A percentile compares a stretch with the other conserved stretches of the same genome.
Conservation (phyloP, 2,113 vertebrate species). For the Rhombomys opimus region DNA sequence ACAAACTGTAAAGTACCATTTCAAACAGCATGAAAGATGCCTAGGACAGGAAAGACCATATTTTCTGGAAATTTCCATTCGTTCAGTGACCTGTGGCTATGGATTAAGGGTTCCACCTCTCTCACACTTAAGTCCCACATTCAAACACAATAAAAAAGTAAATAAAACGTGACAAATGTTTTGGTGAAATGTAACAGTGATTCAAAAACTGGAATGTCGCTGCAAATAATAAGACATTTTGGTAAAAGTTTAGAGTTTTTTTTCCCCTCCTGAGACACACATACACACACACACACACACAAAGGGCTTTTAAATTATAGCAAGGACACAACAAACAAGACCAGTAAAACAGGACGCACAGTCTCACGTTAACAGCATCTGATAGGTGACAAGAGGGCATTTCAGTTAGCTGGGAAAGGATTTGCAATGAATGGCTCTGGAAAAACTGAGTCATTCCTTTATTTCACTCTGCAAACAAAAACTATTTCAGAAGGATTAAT, state of each 20-base stretch:
- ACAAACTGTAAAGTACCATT: not conserved
- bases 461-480: not conserved
- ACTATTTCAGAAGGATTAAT: not conserved
- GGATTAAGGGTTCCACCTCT: not conserved
- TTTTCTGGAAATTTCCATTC: not conserved
- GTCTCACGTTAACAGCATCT: not conserved
- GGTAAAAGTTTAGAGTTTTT: not conserved
- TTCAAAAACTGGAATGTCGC: not conserved
- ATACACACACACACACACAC: too few relatives aligned
- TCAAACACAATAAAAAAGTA: too few relatives aligned
- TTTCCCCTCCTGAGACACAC: too few relatives aligned
- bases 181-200: conserved; percentile 30
- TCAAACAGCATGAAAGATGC: not conserved
- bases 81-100: not conserved
- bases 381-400: not conserved
- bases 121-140: not conserved
- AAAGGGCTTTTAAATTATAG: not conserved
- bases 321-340: not conserved
- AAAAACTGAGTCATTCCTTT: not conserved
- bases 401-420: not conserved
- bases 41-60: not conserved
- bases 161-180: not conserved
- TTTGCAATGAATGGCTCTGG: not conserved
- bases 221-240: not conserved
- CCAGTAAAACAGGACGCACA: not conserved